phyloP scores from a whole-genome alignment of 1,140 invertebrate species.

The Sycophaga agraensis region DNA sequence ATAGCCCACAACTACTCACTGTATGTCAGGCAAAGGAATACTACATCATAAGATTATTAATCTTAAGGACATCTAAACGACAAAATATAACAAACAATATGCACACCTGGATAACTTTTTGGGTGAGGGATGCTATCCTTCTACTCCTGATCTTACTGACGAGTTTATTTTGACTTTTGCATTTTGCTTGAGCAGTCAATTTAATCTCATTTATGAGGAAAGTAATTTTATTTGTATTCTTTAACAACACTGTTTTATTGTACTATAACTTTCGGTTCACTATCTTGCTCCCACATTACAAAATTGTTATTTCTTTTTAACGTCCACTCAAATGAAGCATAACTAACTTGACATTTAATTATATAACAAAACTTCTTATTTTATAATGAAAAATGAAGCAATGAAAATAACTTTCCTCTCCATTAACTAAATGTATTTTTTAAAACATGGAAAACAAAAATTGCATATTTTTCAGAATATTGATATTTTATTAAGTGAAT shows the following conservation, averaged over 20 bases:
- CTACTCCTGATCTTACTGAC: neutral
- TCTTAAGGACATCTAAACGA: slow-evolving; percentile 7
- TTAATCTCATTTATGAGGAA: neutral
- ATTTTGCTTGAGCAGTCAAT: slow-evolving; percentile 6
- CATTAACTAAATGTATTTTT: slow-evolving; percentile 3
- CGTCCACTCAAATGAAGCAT: too few relatives aligned
- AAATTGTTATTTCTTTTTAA: too few relatives aligned
- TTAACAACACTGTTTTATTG: too few relatives aligned
- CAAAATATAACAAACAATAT: neutral
- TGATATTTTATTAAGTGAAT: slow-evolving; percentile 1
- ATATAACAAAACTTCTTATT: neutral
- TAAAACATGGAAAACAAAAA: slow-evolving; percentile 1
- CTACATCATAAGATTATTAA: slow-evolving; percentile 7
- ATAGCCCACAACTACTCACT: slow-evolving; percentile 42
- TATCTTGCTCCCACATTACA: too few relatives aligned
- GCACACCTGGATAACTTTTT: neutral
- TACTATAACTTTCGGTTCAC: too few relatives aligned
- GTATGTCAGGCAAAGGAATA: slow-evolving; percentile 11
- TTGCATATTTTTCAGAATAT: neutral
- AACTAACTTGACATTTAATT: too few relatives aligned
- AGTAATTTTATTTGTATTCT: neutral
- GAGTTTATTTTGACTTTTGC: slow-evolving; percentile 13
- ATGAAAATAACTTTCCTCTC: neutral
- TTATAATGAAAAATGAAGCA: neutral
- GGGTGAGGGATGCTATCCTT: neutral